Evolutionary conservation across 2,797 vertebrate genomes (phyloP), one percentile per base, ranked within the genome.

Genomic region (Tinamus major): DNA sequence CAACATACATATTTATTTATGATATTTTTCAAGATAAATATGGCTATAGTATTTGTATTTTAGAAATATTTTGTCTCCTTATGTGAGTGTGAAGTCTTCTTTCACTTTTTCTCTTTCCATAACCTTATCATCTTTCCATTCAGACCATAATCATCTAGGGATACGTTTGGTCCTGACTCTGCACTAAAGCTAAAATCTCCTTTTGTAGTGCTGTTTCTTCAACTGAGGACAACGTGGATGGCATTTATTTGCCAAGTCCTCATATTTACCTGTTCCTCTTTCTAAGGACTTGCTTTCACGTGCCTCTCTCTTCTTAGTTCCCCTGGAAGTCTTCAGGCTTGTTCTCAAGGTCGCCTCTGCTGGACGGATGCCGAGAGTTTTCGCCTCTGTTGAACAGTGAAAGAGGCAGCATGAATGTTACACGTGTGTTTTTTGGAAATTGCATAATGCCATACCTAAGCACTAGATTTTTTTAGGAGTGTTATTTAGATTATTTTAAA

Each of bases 171-270:
- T 76, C 76, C 29, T 58, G 15, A 71, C 44, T 85, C 1, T 59
- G 6, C 62, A 39, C 26, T 55, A 55, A 55, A 55, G 51, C 51
- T 21, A 77, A 88, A 85, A 84, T 77, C 27, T 78, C 35, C 53
- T 72, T 87, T 51, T 82, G 33, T 70, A 83, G 39, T 70, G 35
- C 46, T 91, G 16, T 44, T 31, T 83, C 46, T 69, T 83, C 72
- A 85, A 46, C 46, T 65, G 67, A 68, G 72, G 48, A 27, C 8
- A 27, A 67, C 27, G 0, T 13, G 0, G 23, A 41, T 84, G 21
- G 46, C 83, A 74, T 87, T 88, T 91, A 67, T 87, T 42, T 31
- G 46, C 69, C 58, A 51, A 93, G 83, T 62, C 49, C n/a, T 87
- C 88, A 31, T n/a, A 61, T 82, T 87, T 85, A 63, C 0, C 0